phyloP scores from a whole-genome alignment of 1,140 invertebrate genomes.

The Bombus turneri region DNA sequence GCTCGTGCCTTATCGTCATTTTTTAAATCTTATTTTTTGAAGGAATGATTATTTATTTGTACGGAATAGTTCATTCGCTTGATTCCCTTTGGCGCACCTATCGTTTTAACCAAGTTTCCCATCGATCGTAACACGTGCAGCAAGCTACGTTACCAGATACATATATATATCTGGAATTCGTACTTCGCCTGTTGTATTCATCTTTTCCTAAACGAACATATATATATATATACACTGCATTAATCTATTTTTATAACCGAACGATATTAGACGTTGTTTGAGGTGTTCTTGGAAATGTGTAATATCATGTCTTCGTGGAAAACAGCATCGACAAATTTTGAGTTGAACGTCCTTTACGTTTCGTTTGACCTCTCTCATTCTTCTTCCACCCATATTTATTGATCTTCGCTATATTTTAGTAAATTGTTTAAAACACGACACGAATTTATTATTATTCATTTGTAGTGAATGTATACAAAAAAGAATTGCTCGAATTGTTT shows the following conservation, averaged over 20 bases:
- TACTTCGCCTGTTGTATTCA: too few relatives aligned
- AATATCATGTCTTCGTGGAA: neutral
- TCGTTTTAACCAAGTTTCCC: conserved; percentile 9
- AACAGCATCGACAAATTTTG: too few relatives aligned
- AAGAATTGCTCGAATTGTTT: neutral
- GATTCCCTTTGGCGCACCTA: conserved; percentile 13
- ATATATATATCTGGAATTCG: too few relatives aligned
- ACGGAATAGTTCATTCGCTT: neutral
- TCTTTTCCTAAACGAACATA: neutral
- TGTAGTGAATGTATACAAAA: neutral
- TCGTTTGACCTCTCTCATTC: too few relatives aligned
- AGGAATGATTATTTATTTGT: neutral
- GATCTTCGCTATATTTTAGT: neutral
- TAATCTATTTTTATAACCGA: conserved; percentile 14
- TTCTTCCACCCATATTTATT: neutral
- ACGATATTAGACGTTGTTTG: neutral
- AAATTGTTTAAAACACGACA: neutral
- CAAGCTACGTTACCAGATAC: neutral
- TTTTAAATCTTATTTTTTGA: too few relatives aligned
- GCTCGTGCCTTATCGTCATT: neutral
- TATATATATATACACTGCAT: too few relatives aligned
- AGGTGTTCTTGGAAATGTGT: neutral
- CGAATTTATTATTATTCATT: neutral
- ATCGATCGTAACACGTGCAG: conserved; percentile 1
- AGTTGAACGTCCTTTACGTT: neutral